These are phyloP conservation scores for Plusia festucae DNA, from an alignment of 2,888 invertebrate genomes.

Conservation along the genomic window DNA sequence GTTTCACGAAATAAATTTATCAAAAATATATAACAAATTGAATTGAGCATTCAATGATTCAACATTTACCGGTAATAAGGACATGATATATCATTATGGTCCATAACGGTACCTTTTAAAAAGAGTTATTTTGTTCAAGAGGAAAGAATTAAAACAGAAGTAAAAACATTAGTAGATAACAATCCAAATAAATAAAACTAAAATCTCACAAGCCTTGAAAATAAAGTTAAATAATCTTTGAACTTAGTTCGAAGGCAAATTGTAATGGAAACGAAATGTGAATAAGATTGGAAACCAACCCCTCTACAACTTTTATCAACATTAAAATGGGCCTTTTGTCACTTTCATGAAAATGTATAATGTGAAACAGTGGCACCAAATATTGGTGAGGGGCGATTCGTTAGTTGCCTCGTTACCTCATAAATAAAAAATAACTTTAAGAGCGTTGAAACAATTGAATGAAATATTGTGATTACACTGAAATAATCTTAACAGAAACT, in stretches of 20 bases:
- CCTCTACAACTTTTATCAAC: not conserved
- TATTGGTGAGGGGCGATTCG: not conserved
- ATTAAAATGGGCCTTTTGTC: not conserved
- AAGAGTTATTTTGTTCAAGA: not conserved
- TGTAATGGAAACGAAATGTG: slow-evolving; percentile 2
- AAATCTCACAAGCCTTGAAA: slow-evolving; percentile 35
- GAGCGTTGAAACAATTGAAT: slow-evolving; percentile 9
- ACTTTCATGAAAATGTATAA: no score
- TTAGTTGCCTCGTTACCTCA: not conserved
- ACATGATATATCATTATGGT: slow-evolving; percentile 46
- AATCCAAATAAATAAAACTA: slow-evolving; percentile 20
- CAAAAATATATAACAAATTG: slow-evolving; percentile 60
- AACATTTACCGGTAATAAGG: slow-evolving; percentile 25
- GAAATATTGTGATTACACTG: slow-evolving; percentile 5
- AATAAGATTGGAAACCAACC: not conserved
- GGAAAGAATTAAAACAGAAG: not conserved
- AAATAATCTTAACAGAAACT: slow-evolving; percentile 7
- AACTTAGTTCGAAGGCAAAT: slow-evolving; percentile 9
- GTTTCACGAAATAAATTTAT: slow-evolving; percentile 57
- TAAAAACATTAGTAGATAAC: not conserved
- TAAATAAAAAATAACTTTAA: not conserved
- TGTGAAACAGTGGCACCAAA: no score
- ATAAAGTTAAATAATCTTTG: slow-evolving; percentile 13
- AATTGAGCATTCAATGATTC: slow-evolving; percentile 56
- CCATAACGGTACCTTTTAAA: slow-evolving; percentile 29